Evolutionary conservation across 2,797 vertebrate genomes (phyloP).

Genomic region (Mormyrus hasselquistii): DNA sequence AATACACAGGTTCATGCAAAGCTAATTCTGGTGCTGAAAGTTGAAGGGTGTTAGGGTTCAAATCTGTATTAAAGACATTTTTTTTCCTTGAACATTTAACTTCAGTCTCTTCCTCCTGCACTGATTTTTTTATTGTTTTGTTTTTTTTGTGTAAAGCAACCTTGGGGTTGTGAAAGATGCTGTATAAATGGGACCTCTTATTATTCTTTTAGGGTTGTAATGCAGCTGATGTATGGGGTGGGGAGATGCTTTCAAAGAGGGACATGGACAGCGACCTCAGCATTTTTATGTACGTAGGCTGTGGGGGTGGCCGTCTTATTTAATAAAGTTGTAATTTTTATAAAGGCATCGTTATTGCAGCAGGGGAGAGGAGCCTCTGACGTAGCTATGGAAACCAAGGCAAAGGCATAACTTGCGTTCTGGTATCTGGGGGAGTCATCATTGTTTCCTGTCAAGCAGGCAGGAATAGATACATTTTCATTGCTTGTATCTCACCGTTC

Average conservation of each 20-base stretch:
- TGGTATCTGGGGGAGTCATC: slow-evolving; percentile 26
- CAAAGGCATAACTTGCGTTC: slow-evolving; percentile 21
- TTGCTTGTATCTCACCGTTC: slow-evolving; percentile 39
- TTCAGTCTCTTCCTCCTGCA: background rate
- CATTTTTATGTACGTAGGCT: background rate
- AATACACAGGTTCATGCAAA: background rate
- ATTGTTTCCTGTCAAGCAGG: slow-evolving; percentile 23
- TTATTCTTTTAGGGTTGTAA: background rate
- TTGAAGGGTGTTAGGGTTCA: background rate
- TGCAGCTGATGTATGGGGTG: background rate
- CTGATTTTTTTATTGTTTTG: background rate
- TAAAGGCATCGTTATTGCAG: background rate
- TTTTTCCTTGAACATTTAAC: background rate
- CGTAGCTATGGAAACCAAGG: slow-evolving; percentile 23
- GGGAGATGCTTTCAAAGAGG: background rate
- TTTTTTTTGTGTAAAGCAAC: background rate
- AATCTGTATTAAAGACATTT: background rate
- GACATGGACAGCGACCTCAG: background rate
- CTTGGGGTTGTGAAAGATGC: background rate
- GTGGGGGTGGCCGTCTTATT: background rate
- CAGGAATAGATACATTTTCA: slow-evolving; percentile 29
- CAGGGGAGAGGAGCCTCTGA: background rate
- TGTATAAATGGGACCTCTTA: background rate
- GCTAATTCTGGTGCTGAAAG: background rate
- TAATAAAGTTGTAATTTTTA: background rate